These are phyloP conservation scores for Melopsittacus undulatus DNA, from an alignment of 2,797 vertebrate species.

Conservation along the genomic window DNA sequence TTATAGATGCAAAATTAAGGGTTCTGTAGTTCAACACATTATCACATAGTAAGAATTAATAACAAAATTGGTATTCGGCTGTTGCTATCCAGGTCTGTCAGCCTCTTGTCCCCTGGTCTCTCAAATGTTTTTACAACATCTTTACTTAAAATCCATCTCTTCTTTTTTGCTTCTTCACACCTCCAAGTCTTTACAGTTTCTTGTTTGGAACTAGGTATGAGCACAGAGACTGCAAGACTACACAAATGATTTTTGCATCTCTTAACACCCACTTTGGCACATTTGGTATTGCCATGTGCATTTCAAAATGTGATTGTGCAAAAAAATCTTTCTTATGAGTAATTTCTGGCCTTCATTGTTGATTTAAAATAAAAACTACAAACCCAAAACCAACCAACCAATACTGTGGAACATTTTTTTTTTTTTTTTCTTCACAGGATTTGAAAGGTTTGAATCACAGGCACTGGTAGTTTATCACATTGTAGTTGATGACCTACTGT, in stretches of 20 bases:
- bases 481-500: neutral
- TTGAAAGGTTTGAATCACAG: neutral
- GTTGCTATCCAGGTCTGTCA: neutral
- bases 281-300: neutral
- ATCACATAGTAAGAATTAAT: neutral
- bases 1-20: neutral
- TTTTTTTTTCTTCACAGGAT: neutral
- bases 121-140: neutral
- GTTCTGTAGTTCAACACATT: neutral
- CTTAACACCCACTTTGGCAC: neutral
- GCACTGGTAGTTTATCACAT: neutral
- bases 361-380: neutral
- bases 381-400: neutral
- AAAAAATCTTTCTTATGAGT: neutral
- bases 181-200: neutral
- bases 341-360: neutral
- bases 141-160: neutral
- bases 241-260: neutral
- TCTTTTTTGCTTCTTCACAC: neutral
- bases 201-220: neutral
- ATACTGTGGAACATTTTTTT: rapidly evolving
- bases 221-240: neutral
- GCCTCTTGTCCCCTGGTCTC: neutral
- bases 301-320: neutral
- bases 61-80: neutral